Percentiles rank a stretch among this genome's conserved stretches.
These are phyloP conservation scores for Coleophora deauratella DNA, from an alignment of 2,888 invertebrate genomes.

Conservation along the genomic window DNA sequence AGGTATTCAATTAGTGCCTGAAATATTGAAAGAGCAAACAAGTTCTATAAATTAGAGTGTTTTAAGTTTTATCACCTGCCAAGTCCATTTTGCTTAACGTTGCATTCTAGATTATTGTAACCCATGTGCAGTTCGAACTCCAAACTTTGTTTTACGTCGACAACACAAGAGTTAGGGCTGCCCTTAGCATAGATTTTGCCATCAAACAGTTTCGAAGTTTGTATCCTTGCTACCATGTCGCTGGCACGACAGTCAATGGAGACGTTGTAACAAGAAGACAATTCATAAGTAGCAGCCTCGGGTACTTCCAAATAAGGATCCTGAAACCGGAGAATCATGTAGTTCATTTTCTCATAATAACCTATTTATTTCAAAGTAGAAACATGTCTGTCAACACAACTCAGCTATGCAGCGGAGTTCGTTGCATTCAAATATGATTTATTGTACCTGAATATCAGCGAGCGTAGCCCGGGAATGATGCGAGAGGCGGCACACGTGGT, in stretches of 20 bases:
- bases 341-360: background rate
- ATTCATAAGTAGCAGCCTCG: constrained; percentile 92
- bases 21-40: background rate
- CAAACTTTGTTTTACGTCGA: constrained; percentile 89
- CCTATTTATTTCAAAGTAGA: no score
- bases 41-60: constrained; percentile 3
- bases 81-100: constrained; percentile 90
- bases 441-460: constrained; percentile 86
- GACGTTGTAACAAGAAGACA: constrained; percentile 95
- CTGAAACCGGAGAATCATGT: constrained; percentile 46
- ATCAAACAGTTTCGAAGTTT: constrained; percentile 93
- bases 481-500: constrained; percentile 93
- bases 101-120: constrained; percentile 94
- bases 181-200: constrained; percentile 97
- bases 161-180: constrained; percentile 93
- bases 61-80: constrained; percentile 72
- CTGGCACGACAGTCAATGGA: constrained; percentile 93
- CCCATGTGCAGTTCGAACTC: constrained; percentile 95
- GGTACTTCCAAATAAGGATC: constrained; percentile 93
- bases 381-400: no score
- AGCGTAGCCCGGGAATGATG: constrained; percentile 93
- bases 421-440: no score
- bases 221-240: constrained; percentile 94
- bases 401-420: no score
- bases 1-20: no score